Evolutionary conservation across 1,140 invertebrate genomes (phyloP), one percentile per base, ranked within the genome.

Genomic region (Cylas formicarius): DNA sequence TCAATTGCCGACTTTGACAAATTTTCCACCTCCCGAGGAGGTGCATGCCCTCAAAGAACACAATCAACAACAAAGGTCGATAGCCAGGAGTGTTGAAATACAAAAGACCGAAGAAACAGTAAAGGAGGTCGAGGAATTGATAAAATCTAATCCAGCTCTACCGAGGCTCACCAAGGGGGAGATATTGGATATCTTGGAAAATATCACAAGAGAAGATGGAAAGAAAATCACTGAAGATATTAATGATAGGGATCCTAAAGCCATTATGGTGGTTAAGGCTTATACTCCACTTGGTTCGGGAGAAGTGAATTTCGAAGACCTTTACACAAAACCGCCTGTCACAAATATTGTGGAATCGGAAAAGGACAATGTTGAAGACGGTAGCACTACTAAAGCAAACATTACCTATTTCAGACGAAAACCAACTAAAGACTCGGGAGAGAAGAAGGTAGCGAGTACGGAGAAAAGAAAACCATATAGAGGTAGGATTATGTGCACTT

Each of bases 181-280:
- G 44, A 78, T 78, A 28, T 51, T 77, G 0, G 67, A 71, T 6
- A 69, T 77, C 9, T 53, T 78, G 1, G 62, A 70, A 14, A 76
- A 77, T 36, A 71, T 77, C 19, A 74, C 72, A 2, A 63, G 63
- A 2, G 60, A 63, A 6, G 69, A 72, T 26, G 35, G 57, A 14
- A 34, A 39, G 5, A 42, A 6, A 20, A 9, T 37, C 34, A 29
- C 39, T 22, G 31, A 44, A 20, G 35, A 36, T 11, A 18, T 40
- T 1, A 22, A 40, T 2, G 42, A 47, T 18, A 54, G 57, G 50
- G 54, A 50, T 49, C 64, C 4, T 24, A 65, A 70, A 48, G 67
- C 72, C 4, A 38, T 78, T 0, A 74, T 75, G 70, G 64, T 76
- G 0, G 75, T 77, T 0, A 57, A 76, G 37, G 74, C 75, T 0